These are phyloP conservation scores for Morpho deidamia DNA, from an alignment of 2,888 invertebrate species.

Conservation along the genomic window DNA sequence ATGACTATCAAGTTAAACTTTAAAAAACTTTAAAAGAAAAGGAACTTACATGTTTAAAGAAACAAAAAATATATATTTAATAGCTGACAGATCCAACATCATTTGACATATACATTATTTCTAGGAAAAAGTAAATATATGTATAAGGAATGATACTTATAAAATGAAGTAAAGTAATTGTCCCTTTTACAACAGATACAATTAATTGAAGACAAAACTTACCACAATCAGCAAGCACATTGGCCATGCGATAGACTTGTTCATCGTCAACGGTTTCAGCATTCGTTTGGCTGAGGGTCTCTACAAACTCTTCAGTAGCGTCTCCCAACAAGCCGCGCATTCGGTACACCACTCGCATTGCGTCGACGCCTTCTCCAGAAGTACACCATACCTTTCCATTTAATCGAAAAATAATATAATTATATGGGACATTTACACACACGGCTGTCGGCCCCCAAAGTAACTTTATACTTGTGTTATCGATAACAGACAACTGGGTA, in stretches of 20 bases:
- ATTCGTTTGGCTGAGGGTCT: slow-evolving; percentile 91
- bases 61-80: background rate
- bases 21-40: no score
- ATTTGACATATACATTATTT: no score
- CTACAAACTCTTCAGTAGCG: slow-evolving; percentile 99
- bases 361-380: slow-evolving; percentile 93
- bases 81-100: no score
- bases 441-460: no score
- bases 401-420: no score
- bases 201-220: slow-evolving; percentile 17
- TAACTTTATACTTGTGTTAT: no score
- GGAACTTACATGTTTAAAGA: no score
- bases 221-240: slow-evolving; percentile 71
- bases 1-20: no score
- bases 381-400: slow-evolving; percentile 85
- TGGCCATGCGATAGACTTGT: slow-evolving; percentile 86
- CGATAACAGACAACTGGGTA: no score
- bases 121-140: background rate
- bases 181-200: no score
- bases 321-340: slow-evolving; percentile 98
- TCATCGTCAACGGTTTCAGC: slow-evolving; percentile 95
- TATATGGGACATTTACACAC: no score
- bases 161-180: background rate
- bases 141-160: background rate
- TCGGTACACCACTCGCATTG: slow-evolving; percentile 98